These are phyloP conservation scores for Muschampia plurimacula DNA, from an alignment of 2,888 invertebrate genomes.

Conservation along the genomic window DNA sequence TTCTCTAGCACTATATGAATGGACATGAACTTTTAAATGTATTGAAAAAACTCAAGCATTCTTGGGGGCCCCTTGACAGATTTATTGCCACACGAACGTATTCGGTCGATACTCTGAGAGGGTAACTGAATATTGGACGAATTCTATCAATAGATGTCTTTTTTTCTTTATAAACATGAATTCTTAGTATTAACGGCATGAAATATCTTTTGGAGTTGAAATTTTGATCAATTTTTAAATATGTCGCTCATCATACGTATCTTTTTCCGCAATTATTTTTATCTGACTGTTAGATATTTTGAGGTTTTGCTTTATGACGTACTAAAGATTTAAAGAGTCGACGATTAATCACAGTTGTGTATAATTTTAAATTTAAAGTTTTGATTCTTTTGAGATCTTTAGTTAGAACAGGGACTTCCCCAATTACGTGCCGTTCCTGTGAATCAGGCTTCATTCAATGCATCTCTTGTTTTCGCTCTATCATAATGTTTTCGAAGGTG, in stretches of 20 bases:
- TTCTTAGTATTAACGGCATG: background rate
- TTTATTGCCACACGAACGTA: slow-evolving; percentile 67
- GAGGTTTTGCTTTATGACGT: too few species aligned
- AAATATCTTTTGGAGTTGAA: background rate
- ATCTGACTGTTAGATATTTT: too few species aligned
- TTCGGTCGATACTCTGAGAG: slow-evolving; percentile 25
- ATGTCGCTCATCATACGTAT: background rate
- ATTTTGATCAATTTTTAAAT: background rate
- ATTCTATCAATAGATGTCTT: slow-evolving; percentile 13
- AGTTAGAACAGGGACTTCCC: too few species aligned
- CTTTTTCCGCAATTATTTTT: background rate
- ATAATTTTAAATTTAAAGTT: too few species aligned
- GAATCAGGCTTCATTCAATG: too few species aligned
- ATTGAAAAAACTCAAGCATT: slow-evolving; percentile 29
- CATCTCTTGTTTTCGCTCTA: too few species aligned
- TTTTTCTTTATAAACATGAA: slow-evolving; percentile 9
- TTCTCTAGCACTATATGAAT: slow-evolving; percentile 4
- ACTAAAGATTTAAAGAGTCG: too few species aligned
- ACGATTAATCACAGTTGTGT: too few species aligned
- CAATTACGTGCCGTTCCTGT: too few species aligned
- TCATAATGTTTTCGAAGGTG: too few species aligned
- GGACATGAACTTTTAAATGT: slow-evolving; percentile 32
- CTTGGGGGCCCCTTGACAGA: slow-evolving; percentile 73
- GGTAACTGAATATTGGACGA: slow-evolving; percentile 27
- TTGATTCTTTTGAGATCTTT: too few species aligned